Evolutionary conservation across 2,888 invertebrate genomes (phyloP).

Genomic region (Marasmarcha lunaedactyla): DNA sequence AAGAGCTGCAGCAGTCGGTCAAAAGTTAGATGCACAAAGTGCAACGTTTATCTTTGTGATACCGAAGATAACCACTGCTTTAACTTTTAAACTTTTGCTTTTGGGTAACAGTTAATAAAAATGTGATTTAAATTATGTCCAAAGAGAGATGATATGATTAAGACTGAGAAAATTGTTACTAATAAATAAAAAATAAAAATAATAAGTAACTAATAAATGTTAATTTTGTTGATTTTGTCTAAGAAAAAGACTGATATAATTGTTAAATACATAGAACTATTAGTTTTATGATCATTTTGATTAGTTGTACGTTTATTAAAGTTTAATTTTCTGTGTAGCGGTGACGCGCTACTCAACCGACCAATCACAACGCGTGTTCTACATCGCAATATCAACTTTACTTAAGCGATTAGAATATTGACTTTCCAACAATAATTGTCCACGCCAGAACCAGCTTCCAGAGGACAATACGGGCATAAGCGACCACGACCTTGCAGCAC

Average conservation of each 20-base stretch:
- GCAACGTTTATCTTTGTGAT: conserved; percentile 10
- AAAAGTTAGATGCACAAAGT: conserved; percentile 10
- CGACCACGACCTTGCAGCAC: too few relatives aligned
- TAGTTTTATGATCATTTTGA: background rate
- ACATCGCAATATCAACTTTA: too few relatives aligned
- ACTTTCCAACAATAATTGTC: too few relatives aligned
- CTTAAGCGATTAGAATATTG: too few relatives aligned
- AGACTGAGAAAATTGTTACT: conserved; percentile 1
- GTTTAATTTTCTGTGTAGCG: conserved; percentile 4
- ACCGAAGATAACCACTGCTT: conserved; percentile 9
- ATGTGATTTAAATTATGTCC: background rate
- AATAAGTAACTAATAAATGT: conserved; percentile 5
- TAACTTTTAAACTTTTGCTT: conserved; percentile 1
- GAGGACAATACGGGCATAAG: too few relatives aligned
- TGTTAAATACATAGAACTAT: background rate
- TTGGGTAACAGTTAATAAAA: background rate
- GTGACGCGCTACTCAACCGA: too few relatives aligned
- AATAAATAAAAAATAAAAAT: too few relatives aligned
- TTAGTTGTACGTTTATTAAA: conserved; percentile 2
- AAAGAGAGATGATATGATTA: conserved; percentile 1
- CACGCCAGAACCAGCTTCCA: too few relatives aligned
- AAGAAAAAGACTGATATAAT: background rate
- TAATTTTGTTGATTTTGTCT: conserved; percentile 6
- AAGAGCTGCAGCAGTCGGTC: conserved; percentile 9
- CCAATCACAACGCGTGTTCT: too few relatives aligned